Conservation (phyloP, 2,888 invertebrate genomes). For the Andricus curvator region DNA sequence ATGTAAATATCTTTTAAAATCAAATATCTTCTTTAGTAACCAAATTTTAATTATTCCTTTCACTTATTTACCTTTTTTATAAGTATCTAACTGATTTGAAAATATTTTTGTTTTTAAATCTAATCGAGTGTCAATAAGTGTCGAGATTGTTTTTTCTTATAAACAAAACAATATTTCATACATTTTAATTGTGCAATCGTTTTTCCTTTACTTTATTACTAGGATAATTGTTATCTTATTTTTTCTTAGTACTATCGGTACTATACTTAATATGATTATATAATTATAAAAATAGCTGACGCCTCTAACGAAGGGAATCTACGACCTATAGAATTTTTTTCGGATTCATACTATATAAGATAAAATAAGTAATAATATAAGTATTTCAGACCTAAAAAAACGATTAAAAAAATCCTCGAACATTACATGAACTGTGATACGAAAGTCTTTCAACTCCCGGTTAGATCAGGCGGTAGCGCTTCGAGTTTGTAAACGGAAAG, state of each 20-base stretch:
- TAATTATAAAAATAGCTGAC: neutral
- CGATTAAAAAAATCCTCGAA: too few relatives aligned
- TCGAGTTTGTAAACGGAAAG: too few relatives aligned
- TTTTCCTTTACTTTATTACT: neutral
- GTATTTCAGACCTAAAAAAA: too few relatives aligned
- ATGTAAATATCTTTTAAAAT: neutral
- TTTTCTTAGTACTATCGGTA: neutral
- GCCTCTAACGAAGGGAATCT: neutral
- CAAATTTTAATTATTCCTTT: neutral
- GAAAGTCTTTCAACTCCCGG: too few relatives aligned
- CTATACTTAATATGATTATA: neutral
- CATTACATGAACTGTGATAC: too few relatives aligned
- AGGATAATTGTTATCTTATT: conserved; percentile 6
- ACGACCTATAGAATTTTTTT: too few relatives aligned
- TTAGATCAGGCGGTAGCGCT: too few relatives aligned
- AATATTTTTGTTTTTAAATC: neutral
- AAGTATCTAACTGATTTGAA: neutral
- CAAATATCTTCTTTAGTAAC: neutral
- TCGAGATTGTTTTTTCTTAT: neutral
- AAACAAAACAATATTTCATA: neutral
- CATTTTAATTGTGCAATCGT: neutral
- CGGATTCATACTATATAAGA: too few relatives aligned
- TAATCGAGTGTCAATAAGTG: conserved; percentile 14
- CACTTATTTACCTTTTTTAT: neutral
- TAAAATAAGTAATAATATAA: too few relatives aligned